phyloP scores from a whole-genome alignment of 2,888 invertebrate species.

The Drosophila borborema region DNA sequence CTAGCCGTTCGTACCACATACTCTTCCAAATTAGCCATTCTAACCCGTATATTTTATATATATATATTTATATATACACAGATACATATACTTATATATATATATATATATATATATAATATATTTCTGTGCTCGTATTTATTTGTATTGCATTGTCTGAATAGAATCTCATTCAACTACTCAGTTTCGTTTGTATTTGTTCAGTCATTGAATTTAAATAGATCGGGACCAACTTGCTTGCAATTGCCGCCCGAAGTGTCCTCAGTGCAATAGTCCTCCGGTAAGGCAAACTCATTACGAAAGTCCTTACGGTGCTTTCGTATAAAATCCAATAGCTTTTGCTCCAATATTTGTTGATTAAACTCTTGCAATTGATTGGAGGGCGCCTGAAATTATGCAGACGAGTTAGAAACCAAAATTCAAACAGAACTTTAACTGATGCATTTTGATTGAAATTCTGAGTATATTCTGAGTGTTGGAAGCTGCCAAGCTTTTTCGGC shows the following conservation, averaged over 20 bases:
- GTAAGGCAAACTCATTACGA: constrained; percentile 54
- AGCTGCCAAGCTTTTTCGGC: no score
- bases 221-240: not conserved
- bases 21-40: constrained; percentile 27
- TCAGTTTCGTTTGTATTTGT: constrained; percentile 11
- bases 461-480: no score
- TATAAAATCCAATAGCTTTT: constrained; percentile 56
- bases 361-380: constrained; percentile 14
- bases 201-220: not conserved
- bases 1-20: constrained; percentile 42
- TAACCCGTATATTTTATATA: not conserved
- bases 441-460: no score
- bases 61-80: not conserved
- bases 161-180: constrained; percentile 8
- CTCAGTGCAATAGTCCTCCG: constrained; percentile 52
- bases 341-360: constrained; percentile 55
- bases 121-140: not conserved
- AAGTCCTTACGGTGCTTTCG: constrained; percentile 55
- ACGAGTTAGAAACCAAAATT: not conserved
- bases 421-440: no score
- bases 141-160: not conserved
- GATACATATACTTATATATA: not conserved
- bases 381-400: not conserved
- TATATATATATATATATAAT: not conserved
- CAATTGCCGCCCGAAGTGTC: not conserved